Base-by-base conservation (phyloP, 2,113 vertebrate genomes). In the Etia nguti region DNA sequence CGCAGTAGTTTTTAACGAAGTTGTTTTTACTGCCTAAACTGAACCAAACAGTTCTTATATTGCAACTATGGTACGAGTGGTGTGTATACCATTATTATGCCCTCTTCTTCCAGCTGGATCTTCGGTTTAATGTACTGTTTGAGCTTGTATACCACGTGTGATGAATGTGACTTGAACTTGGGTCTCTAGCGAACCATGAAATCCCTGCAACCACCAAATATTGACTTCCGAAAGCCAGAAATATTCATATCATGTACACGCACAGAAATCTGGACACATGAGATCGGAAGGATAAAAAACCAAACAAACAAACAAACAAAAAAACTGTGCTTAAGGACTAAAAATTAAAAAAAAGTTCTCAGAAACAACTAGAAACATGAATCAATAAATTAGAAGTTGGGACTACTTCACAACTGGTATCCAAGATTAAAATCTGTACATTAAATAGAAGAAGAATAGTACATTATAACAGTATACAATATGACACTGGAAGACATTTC, bases 1-100 rank as follows among this genome's bases (percentile, higher is more conserved):
- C 38, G 10, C 41, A 18, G 2, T 73, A 0, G 9, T 73, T 48
- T 75, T 75, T 75, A 48, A 75, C 0, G 0, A 75, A 43, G 41
- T 75, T 20, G 24, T 48, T 75, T 75, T 20, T 48, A 75, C 0
- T 48, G 24, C 68, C 41, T 20, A 75, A 75, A 75, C 15, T 4
- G 24, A 48, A 3, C 41, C 41, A 75, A 75, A 46, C 24, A 29
- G 41, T 20, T 75, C 43, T 75, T 10, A 26, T 75, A 26, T 73
- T 26, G 13, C 41, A 73, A 73, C 41, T 46, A 46, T 46, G 22
- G 41, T 73, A 46, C 68, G 46, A 46, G 41, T 73, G 38, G 18
- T 20, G 48, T 8, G 48, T 20, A 8, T 50, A 2, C 15, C 3
- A 48, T 16, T 15, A 48, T 8, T 3, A 50, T 8, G 46, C 3